These are phyloP conservation scores for Dallia pectoralis DNA, from an alignment of 2,797 vertebrate species.

Conservation along the genomic window DNA sequence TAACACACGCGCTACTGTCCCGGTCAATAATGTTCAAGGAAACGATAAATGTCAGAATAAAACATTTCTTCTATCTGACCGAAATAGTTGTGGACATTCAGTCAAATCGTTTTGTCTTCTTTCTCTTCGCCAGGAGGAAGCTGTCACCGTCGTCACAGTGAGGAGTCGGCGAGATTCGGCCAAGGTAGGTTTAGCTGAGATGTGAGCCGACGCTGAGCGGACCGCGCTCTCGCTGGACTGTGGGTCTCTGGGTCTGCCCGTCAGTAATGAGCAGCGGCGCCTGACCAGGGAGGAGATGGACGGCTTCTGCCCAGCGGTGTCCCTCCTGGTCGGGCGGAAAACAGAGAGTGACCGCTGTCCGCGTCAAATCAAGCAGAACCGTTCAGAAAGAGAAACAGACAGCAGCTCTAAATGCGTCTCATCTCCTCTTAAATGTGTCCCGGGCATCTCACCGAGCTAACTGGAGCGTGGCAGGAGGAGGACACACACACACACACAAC, in stretches of 20 bases:
- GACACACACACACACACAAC: background rate
- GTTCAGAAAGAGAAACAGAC: background rate
- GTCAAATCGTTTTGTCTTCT: background rate
- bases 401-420: background rate
- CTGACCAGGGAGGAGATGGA: background rate
- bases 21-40: background rate
- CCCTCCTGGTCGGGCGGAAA: background rate
- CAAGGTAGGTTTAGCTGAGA: background rate
- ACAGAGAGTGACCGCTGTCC: background rate
- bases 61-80: background rate
- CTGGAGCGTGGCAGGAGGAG: background rate
- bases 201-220: background rate
- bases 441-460: background rate
- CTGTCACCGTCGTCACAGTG: background rate
- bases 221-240: too few relatives aligned
- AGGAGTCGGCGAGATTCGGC: background rate
- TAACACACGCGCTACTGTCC: background rate
- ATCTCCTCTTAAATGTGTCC: background rate
- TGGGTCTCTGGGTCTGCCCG: background rate
- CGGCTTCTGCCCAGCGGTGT: background rate
- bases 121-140: background rate
- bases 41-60: background rate
- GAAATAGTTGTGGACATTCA: background rate
- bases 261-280: background rate
- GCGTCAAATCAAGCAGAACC: background rate